Percentiles rank a stretch among this genome's conserved stretches.
phyloP scores from a whole-genome alignment of 2,888 invertebrate genomes.

The Rhopalosiphum nymphaeae region DNA sequence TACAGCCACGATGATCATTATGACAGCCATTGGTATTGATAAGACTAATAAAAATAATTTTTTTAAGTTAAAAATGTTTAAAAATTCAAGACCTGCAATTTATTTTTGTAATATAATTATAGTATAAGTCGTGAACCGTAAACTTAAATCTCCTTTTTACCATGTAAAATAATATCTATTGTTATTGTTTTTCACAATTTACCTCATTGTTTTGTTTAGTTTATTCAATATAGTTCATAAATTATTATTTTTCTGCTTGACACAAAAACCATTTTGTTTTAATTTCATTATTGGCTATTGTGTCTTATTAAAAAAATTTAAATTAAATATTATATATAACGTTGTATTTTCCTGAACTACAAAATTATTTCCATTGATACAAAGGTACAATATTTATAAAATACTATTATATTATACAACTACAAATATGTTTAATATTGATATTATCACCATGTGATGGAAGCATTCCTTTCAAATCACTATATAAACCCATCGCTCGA shows the following conservation, averaged over 20 bases:
- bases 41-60: not conserved
- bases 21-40: conserved; percentile 57
- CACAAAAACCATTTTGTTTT: not conserved
- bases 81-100: not conserved
- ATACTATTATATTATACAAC: not conserved
- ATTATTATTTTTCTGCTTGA: not conserved
- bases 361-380: not conserved
- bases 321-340: not conserved
- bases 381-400: not conserved
- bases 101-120: not conserved
- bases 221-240: not conserved
- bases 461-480: too few species aligned
- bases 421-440: too few species aligned
- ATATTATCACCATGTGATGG: too few species aligned
- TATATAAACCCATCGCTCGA: too few species aligned
- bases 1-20: conserved; percentile 46
- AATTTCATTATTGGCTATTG: not conserved
- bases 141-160: not conserved
- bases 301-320: not conserved
- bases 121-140: not conserved
- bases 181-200: conserved; percentile 5
- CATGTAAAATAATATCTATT: conserved; percentile 16
- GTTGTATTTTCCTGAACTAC: not conserved
- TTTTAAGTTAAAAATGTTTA: not conserved
- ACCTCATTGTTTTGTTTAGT: conserved; percentile 17